Evolutionary conservation across 2,888 invertebrate genomes (phyloP).

Genomic region (Chalcis sispes): DNA sequence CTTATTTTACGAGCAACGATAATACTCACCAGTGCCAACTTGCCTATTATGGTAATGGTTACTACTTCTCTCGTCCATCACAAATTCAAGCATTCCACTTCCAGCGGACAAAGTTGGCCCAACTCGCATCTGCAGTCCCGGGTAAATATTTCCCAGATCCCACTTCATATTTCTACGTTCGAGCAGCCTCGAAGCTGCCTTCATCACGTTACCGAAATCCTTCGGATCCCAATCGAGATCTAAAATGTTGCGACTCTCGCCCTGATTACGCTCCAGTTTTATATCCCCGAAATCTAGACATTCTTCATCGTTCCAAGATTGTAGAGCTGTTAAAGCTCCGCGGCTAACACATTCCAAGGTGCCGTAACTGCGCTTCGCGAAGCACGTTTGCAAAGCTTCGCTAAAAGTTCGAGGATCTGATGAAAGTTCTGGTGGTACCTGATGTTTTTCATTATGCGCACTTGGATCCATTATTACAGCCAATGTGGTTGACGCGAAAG

Average conservation of each 20-base stretch:
- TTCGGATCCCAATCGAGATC: slow-evolving; percentile 85
- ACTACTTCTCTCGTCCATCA: slow-evolving; percentile 79
- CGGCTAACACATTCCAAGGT: slow-evolving; percentile 82
- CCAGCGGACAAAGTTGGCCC: slow-evolving; percentile 82
- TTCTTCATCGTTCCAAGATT: slow-evolving; percentile 82
- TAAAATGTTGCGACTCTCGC: slow-evolving; percentile 81
- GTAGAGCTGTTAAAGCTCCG: slow-evolving; percentile 82
- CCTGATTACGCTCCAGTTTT: slow-evolving; percentile 81
- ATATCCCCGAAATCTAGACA: slow-evolving; percentile 82
- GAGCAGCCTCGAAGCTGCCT: slow-evolving; percentile 76
- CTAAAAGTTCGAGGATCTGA: slow-evolving; percentile 65
- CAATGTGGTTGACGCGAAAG: slow-evolving; percentile 64
- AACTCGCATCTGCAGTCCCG: slow-evolving; percentile 85
- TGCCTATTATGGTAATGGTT: slow-evolving; percentile 78
- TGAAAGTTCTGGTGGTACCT: slow-evolving; percentile 42
- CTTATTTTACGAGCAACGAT: too few species aligned
- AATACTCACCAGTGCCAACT: slow-evolving; percentile 80
- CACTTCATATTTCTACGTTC: slow-evolving; percentile 85
- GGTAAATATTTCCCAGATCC: slow-evolving; percentile 85
- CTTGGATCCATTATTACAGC: slow-evolving; percentile 69
- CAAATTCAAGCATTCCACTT: slow-evolving; percentile 86
- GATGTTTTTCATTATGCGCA: not conserved
- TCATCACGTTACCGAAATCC: slow-evolving; percentile 81
- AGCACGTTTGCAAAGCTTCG: slow-evolving; percentile 66
- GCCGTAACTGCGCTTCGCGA: slow-evolving; percentile 62